Evolutionary conservation across 2,888 invertebrate genomes (phyloP), one percentile per base, ranked within the genome.

Genomic region (Muschampia plurimacula): DNA sequence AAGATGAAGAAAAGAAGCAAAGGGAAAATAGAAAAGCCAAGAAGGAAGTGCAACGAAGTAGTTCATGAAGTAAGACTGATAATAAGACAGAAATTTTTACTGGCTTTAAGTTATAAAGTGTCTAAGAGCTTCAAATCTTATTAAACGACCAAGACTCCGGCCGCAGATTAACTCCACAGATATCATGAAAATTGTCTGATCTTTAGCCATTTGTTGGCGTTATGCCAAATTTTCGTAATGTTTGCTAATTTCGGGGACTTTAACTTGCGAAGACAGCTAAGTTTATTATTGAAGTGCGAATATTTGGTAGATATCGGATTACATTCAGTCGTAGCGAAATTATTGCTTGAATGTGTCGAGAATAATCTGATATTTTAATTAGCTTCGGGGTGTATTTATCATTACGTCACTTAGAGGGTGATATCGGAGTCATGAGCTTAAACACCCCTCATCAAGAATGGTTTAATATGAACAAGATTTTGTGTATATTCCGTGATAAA

Each of bases 111-210:
- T 73, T 73, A 73, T 73, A 73, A 68, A 73, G 72, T 64, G 72
- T 68, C 72, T 73, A 73, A 57, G 63, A 72, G 72, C 36, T 73
- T 73, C 72, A 68, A 73, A 73, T 73, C 72, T 73, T 73, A 72
- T 72, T 72, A 73, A 73, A 73, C 72, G 67, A 73, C 57, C 72
- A 73, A 73, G 72, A 68, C 67, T 68, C 68, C 67, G 63, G 72
- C 68, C 67, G 72, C 68, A 73, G 72, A 73, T 73, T 73, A 73
- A 68, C 67, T 73, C 72, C 68, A 67, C 72, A 68, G 72, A 73
- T 73, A 73, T 73, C 72, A 73, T 73, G 68, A 73, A 64, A 72
- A 72, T 72, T 63, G 67, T 73, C 72, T 73, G 68, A 73, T 73
- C 72, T 64, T 68, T 57, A 72, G 63, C 72, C 72, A 73, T 72